Conservation (phyloP, 1,140 invertebrate species). For the Tribolium madens region DNA sequence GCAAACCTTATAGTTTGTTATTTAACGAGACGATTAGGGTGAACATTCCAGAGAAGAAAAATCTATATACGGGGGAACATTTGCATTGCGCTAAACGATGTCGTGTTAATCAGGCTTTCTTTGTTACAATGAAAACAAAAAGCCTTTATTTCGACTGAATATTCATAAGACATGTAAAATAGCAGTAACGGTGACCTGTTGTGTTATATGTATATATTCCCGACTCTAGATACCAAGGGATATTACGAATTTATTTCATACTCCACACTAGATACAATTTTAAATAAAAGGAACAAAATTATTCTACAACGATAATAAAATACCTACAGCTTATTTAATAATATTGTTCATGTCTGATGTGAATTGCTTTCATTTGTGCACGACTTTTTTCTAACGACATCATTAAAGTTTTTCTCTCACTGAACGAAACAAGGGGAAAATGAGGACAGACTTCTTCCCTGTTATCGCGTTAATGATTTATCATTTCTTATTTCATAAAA, state of each 20-base stretch:
- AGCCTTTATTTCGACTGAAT: conserved; percentile 40
- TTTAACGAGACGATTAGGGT: conserved; percentile 21
- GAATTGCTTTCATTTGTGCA: conserved; percentile 33
- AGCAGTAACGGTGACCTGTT: conserved; percentile 38
- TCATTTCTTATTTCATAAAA: not conserved
- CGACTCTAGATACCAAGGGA: not conserved
- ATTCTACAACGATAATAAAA: not conserved
- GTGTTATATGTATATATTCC: conserved; percentile 7
- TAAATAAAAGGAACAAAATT: not conserved
- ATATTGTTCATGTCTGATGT: conserved; percentile 31
- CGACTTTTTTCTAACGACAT: conserved; percentile 38
- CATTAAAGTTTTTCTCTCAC: conserved; percentile 31
- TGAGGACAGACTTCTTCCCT: not conserved
- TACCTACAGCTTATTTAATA: conserved; percentile 24
- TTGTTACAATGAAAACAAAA: conserved; percentile 34
- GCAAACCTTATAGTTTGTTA: not conserved
- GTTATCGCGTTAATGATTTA: conserved; percentile 13
- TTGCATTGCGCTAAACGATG: conserved; percentile 30
- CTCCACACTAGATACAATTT: not conserved
- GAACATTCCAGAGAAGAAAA: not conserved
- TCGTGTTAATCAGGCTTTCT: conserved; percentile 34
- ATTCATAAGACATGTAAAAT: conserved; percentile 43
- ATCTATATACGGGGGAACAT: conserved; percentile 3
- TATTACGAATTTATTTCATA: conserved; percentile 21
- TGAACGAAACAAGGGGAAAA: conserved; percentile 21